Percentiles rank a stretch among this genome's conserved stretches.
Conservation (phyloP, 2,888 invertebrate genomes). For the Spodoptera picta region DNA sequence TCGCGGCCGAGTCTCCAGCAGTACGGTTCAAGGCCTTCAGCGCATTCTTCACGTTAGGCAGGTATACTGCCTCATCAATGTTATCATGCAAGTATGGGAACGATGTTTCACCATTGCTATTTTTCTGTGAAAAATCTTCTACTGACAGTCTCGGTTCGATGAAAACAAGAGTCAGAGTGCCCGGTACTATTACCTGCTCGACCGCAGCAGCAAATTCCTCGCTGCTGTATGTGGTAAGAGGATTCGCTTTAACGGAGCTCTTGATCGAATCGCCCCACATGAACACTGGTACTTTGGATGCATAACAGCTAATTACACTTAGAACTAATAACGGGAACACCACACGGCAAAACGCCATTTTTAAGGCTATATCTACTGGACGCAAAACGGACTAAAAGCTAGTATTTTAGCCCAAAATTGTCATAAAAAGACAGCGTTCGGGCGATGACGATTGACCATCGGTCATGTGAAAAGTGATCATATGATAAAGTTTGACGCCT, state of each 20-base stretch:
- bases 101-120: constrained; percentile 73
- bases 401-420: constrained; percentile 74
- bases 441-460: constrained; percentile 78
- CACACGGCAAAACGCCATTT: constrained; percentile 84
- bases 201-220: constrained; percentile 76
- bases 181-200: constrained; percentile 71
- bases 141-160: constrained; percentile 87
- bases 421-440: constrained; percentile 77
- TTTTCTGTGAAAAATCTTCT: constrained; percentile 88
- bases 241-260: constrained; percentile 67
- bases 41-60: constrained; percentile 90
- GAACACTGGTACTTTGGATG: constrained; percentile 88
- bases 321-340: constrained; percentile 79
- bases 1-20: constrained; percentile 75
- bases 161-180: constrained; percentile 84
- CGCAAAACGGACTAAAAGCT: constrained; percentile 74
- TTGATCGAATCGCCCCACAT: constrained; percentile 86
- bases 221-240: constrained; percentile 69
- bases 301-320: constrained; percentile 73
- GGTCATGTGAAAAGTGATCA: constrained; percentile 88
- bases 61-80: constrained; percentile 81
- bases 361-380: constrained; percentile 73
- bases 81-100: constrained; percentile 78
- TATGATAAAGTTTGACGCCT: constrained; percentile 81
- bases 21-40: constrained; percentile 86